Base-by-base conservation (phyloP, 2,113 vertebrate genomes). In the Meles meles region DNA sequence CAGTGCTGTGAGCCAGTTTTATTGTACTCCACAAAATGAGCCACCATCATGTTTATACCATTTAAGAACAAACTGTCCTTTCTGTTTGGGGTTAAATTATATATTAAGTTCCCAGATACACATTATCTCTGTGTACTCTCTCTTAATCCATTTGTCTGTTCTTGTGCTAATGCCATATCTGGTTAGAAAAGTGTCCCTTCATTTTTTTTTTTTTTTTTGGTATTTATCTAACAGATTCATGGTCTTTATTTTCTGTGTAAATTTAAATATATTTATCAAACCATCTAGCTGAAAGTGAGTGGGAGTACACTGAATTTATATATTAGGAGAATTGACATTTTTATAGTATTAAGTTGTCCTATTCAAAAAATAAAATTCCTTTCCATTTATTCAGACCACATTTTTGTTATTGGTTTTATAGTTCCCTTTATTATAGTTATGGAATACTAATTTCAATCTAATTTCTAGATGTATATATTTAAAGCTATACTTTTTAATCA, bases 121-220 rank as follows among this genome's bases (percentile, higher is more conserved):
- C 5, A 29, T 95, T 88, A n/a, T 49, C 25, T 55, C 42, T 57
- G 65, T 59, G n/a, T 74, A n/a, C 1, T 88, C 7, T 82, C 52
- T 92, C 93, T 57, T 82, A 67, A 94, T n/a, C 15, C 25, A 10
- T 90, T 93, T 90, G 7, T 96, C 71, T 94, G 27, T 94, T 93
- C 42, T 90, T 71, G 27, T 83, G 23, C 39, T 95, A 25, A 79
- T 39, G 34, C 17, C 17, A 10, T 84, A 76, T 63, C 44, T 76
- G 12, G 11, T 74, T 88, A n/a, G 49, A 49, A 76, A 88, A 77
- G 1, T 84, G 6, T 86, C 11, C 61, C 10, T 37, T 94, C 77
- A 3, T 65, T 15, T 34, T 65, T 34, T 67, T 79, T 88, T 6
- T n/a, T 90, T 77, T 65, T 94, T 86, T 12, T 67, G 2, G 21